Evolutionary conservation across 2,888 invertebrate genomes (phyloP).

Genomic region (Sarcophaga rosellei): DNA sequence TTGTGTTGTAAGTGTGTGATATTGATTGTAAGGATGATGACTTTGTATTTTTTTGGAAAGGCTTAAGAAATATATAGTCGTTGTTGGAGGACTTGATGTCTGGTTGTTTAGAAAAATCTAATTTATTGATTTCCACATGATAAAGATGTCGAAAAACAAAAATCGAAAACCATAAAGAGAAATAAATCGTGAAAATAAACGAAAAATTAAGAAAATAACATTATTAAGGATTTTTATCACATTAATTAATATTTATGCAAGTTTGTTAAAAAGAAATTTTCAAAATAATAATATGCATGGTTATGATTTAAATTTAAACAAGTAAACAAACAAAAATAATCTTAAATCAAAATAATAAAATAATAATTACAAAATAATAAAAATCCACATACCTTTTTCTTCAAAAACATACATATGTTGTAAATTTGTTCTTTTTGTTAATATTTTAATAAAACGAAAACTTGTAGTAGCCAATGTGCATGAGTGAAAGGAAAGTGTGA

Average conservation of each 20-base stretch:
- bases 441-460: conserved; percentile 56
- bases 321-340: conserved; percentile 7
- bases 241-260: conserved; percentile 1
- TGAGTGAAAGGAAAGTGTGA: conserved; percentile 27
- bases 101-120: conserved; percentile 66
- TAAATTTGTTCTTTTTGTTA: conserved; percentile 40
- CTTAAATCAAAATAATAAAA: conserved; percentile 35
- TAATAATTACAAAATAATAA: conserved; percentile 48
- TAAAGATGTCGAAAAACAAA: conserved; percentile 62
- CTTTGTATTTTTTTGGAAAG: conserved; percentile 54
- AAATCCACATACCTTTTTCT: conserved; percentile 67
- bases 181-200: conserved; percentile 68
- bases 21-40: conserved; percentile 48
- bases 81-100: conserved; percentile 57
- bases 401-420: conserved; percentile 32
- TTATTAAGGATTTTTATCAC: conserved; percentile 64
- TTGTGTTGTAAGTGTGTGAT: conserved; percentile 45
- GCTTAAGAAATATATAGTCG: conserved; percentile 59
- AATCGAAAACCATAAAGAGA: conserved; percentile 65
- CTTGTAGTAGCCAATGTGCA: conserved; percentile 55
- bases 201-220: conserved; percentile 64
- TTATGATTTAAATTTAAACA: conserved; percentile 31
- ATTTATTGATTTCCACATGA: conserved; percentile 54
- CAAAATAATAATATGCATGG: conserved; percentile 42
- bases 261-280: background rate